phyloP scores from a whole-genome alignment of 2,797 vertebrate genomes.

The Enteromius thamalakanensis region DNA sequence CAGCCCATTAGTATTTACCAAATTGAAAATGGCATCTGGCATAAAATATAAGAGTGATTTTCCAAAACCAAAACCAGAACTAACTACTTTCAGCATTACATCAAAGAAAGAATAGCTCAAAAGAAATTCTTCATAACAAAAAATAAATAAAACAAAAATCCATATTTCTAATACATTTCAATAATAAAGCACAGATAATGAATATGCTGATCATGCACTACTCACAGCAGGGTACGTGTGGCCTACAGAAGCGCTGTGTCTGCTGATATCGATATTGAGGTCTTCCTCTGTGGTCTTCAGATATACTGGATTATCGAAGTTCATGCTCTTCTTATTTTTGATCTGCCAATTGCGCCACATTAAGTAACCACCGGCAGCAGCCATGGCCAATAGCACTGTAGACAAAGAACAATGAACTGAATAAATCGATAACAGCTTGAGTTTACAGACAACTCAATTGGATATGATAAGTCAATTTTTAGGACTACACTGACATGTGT shows the following conservation, averaged over 20 bases:
- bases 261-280: conserved; percentile 91
- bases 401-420: background rate
- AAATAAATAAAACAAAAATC: background rate
- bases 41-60: background rate
- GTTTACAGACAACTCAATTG: background rate
- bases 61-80: background rate
- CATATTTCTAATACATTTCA: background rate
- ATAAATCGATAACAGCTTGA: background rate
- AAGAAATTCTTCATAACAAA: background rate
- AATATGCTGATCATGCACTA: conserved; percentile 47
- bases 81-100: background rate
- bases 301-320: conserved; percentile 98
- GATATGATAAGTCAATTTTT: background rate
- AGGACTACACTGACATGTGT: background rate
- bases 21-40: background rate
- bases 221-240: conserved; percentile 98
- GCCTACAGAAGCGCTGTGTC: conserved; percentile 87
- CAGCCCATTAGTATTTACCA: background rate
- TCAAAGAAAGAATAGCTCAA: background rate
- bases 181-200: background rate
- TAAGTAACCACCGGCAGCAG: conserved; percentile 83
- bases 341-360: conserved; percentile 98
- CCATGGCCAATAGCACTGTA: conserved; percentile 87
- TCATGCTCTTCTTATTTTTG: conserved; percentile 99
- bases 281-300: conserved; percentile 98